Evolutionary conservation across 2,113 vertebrate genomes (phyloP).

Genomic region (Grantiella picta): DNA sequence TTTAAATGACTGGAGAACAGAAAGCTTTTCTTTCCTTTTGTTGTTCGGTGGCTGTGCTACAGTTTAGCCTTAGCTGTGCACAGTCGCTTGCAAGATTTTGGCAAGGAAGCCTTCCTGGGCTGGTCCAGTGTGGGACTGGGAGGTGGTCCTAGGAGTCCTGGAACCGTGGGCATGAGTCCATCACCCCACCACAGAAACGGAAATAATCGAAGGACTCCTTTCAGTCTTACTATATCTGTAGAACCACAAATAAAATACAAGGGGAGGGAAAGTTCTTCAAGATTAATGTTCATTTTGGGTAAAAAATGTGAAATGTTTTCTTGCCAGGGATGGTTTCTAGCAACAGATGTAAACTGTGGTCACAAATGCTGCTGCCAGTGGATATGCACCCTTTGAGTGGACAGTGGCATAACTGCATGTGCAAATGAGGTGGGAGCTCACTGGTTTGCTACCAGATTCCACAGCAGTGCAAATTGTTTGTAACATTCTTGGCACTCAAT

Average conservation of each 20-base stretch:
- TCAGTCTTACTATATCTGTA: not conserved
- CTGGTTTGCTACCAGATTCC: not conserved
- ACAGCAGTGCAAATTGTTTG: not conserved
- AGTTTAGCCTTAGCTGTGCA: not conserved
- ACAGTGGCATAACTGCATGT: not conserved
- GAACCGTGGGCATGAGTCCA: not conserved
- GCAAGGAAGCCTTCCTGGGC: not conserved
- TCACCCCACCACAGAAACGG: not conserved
- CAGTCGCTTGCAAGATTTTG: not conserved
- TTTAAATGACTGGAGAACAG: slow-evolving; percentile 32
- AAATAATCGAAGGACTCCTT: not conserved
- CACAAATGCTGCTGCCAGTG: not conserved
- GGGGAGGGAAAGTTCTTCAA: not conserved
- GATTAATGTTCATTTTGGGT: not conserved
- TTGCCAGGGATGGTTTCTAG: not conserved
- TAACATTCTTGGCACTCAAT: not conserved
- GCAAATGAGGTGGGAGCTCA: not conserved
- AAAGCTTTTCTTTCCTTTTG: slow-evolving; percentile 12
- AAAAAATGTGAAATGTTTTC: not conserved
- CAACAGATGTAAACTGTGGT: not conserved
- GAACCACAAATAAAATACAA: not conserved
- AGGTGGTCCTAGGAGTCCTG: not conserved
- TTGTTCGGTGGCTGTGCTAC: not conserved
- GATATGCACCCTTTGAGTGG: not conserved
- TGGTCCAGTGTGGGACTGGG: not conserved